Percentiles rank a stretch among this genome's conserved stretches.
These are phyloP conservation scores for Sus cebifrons DNA, from an alignment of 2,797 vertebrate genomes.

Conservation along the genomic window DNA sequence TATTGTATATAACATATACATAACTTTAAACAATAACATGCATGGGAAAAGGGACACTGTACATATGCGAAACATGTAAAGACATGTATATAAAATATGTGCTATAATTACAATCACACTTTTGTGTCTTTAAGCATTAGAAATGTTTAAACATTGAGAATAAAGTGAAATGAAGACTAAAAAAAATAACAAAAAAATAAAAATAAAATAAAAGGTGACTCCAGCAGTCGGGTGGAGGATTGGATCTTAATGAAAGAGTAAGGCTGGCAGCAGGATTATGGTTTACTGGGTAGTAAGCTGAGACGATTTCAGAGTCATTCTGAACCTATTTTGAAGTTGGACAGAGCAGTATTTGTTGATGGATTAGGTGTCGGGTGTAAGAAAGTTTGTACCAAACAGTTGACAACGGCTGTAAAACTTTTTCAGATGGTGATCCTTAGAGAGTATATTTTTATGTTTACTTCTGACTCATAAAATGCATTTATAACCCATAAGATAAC, in stretches of 20 bases:
- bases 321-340: neutral
- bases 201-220: neutral
- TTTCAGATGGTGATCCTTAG: neutral
- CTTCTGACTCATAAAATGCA: neutral
- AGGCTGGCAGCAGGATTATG: neutral
- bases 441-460: neutral
- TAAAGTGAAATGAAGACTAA: neutral
- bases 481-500: neutral
- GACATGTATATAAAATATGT: neutral
- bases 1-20: neutral
- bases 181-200: too few relatives aligned
- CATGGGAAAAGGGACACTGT: neutral
- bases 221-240: neutral
- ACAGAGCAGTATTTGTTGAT: neutral
- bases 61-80: neutral
- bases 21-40: neutral
- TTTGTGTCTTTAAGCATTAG: neutral
- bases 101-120: neutral
- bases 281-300: neutral
- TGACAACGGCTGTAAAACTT: neutral
- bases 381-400: too few relatives aligned
- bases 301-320: neutral
- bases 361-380: neutral
- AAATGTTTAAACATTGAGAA: slow-evolving; percentile 10
- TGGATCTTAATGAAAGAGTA: neutral